Base-by-base conservation (phyloP, 2,888 invertebrate genomes). In the Catocala fraxini region DNA sequence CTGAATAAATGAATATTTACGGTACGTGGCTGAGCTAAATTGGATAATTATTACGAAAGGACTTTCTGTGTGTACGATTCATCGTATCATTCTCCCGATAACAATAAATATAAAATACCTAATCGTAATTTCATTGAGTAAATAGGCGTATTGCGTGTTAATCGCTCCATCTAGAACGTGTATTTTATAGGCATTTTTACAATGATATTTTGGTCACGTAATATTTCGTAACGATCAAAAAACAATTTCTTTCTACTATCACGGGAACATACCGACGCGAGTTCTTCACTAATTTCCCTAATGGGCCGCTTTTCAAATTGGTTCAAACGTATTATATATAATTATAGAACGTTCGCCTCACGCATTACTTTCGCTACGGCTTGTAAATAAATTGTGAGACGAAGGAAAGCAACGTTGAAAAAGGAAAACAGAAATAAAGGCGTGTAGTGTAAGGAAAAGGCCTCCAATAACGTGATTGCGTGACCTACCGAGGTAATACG, bases 71-170 rank as follows among this genome's bases (percentile, higher is more conserved):
- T 39, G 25, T 51, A 7, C 13, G 25, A 35, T 53, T 47, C 48
- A 46, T 49, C 43, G n/a, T 45, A 46, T 46, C 33, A 39, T 47
- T 39, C 43, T 53, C 51, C 56, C 59, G 66, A 70, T 66, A 62
- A 53, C 55, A 65, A 75, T 79, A 79, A 75, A 73, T 77, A 59
- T 57, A 46, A 59, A 71, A 72, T 63, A 69, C 66, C 63, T 67
- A 75, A 70, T 76, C 74, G 71, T 78, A 81, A 82, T 80, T 87
- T 81, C 85, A 88, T 89, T 87, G 81, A 86, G 77, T 67, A 87
- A 88, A 89, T 88, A 86, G 83, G 73, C 56, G 59, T 77, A 84
- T 89, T 75, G 89, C 90, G 88, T 89, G 89, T 75, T 81, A 87
- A 89, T 88, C 89, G 69, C 56, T 41, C 49, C 67, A 87, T 86